A percentile compares a stretch with the other conserved stretches of the same genome.
Conservation (phyloP, 2,888 invertebrate species). For the Amiota communis region DNA sequence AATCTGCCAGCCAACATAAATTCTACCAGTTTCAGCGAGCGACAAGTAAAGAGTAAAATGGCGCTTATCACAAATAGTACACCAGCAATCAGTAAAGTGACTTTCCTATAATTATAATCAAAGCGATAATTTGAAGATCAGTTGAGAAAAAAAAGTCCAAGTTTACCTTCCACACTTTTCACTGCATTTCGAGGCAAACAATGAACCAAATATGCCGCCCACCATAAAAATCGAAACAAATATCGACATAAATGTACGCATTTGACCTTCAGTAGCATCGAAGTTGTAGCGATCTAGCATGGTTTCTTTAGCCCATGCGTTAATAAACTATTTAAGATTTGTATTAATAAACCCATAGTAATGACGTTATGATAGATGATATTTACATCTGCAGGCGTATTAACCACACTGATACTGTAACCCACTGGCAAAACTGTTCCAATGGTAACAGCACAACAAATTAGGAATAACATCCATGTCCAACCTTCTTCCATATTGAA, state of each 20-base stretch:
- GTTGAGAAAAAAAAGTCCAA: background rate
- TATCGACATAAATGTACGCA: slow-evolving; percentile 82
- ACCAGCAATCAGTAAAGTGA: slow-evolving; percentile 81
- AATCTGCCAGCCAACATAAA: slow-evolving; percentile 83
- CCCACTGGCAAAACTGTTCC: slow-evolving; percentile 86
- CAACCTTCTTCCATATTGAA: slow-evolving; percentile 47
- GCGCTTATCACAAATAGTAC: slow-evolving; percentile 79
- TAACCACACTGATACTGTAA: slow-evolving; percentile 86
- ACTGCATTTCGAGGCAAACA: slow-evolving; percentile 81
- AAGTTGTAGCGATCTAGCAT: slow-evolving; percentile 76
- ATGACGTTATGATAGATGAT: background rate
- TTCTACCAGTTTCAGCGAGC: slow-evolving; percentile 81
- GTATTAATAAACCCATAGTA: slow-evolving; percentile 5
- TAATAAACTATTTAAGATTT: slow-evolving; percentile 75
- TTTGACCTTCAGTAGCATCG: slow-evolving; percentile 72
- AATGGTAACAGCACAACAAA: slow-evolving; percentile 81
- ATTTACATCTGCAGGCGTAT: slow-evolving; percentile 83
- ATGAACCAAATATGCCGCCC: slow-evolving; percentile 89
- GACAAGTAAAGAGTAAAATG: slow-evolving; percentile 78
- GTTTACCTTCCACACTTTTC: slow-evolving; percentile 78
- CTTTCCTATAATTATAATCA: slow-evolving; percentile 59
- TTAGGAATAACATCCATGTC: slow-evolving; percentile 75
- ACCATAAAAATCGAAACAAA: slow-evolving; percentile 90
- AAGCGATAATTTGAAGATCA: background rate
- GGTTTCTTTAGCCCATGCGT: slow-evolving; percentile 81